Percentiles rank a stretch among this genome's conserved stretches.
Evolutionary conservation across 2,888 invertebrate species (phyloP).

Genomic region (Volucella zonaria): DNA sequence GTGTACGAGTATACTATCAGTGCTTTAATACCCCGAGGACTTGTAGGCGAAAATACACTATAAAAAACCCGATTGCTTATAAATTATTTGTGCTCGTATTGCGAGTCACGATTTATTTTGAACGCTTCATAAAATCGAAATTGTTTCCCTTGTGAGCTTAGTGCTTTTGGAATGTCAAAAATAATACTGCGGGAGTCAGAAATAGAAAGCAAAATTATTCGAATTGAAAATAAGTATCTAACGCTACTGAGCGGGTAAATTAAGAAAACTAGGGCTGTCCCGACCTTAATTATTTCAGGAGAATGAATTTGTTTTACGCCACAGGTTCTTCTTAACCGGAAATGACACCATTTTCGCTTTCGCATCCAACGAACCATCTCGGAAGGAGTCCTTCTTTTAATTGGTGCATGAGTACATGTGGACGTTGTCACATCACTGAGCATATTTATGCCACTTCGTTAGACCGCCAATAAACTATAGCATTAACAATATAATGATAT

Average conservation of each 20-base stretch:
- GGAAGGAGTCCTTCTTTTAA: conserved; percentile 3
- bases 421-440: conserved; percentile 44
- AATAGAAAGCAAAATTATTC: background rate
- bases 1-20: conserved; percentile 25
- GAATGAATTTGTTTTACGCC: conserved; percentile 33
- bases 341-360: conserved; percentile 48
- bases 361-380: conserved; percentile 37
- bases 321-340: conserved; percentile 38
- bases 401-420: conserved; percentile 8
- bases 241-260: background rate
- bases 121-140: conserved; percentile 26
- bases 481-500: conserved; percentile 44
- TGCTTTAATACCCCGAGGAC: conserved; percentile 1
- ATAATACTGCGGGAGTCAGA: background rate
- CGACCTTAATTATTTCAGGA: conserved; percentile 29
- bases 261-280: background rate
- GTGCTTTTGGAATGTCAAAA: background rate
- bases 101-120: conserved; percentile 22
- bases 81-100: conserved; percentile 24
- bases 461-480: conserved; percentile 39
- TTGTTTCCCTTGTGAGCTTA: background rate
- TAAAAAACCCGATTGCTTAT: conserved; percentile 13
- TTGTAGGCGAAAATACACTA: conserved; percentile 7
- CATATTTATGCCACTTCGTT: conserved; percentile 51
- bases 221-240: background rate